These are phyloP conservation scores for Drosophila paulistorum DNA, from an alignment of 1,140 invertebrate genomes.

Conservation along the genomic window DNA sequence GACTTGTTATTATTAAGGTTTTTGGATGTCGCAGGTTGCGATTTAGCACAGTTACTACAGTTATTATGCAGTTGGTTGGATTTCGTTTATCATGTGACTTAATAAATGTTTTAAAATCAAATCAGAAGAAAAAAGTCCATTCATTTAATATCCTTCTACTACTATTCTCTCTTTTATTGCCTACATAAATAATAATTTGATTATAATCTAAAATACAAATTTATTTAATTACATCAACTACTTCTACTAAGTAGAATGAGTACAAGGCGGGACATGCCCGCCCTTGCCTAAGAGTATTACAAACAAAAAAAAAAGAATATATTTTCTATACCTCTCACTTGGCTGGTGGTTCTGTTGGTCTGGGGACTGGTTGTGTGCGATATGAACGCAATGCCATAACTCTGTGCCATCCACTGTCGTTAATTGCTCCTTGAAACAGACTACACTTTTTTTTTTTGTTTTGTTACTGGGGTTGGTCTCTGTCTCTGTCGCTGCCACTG, in stretches of 20 bases:
- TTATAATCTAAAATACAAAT: background rate
- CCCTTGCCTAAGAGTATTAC: constrained; percentile 1
- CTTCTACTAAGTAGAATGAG: background rate
- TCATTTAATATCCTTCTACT: background rate
- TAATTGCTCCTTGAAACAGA: constrained; percentile 80
- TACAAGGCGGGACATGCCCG: constrained; percentile 9
- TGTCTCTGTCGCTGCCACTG: constrained; percentile 15
- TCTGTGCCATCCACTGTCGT: constrained; percentile 73
- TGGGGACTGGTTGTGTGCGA: constrained; percentile 57
- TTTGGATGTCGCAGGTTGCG: too few species aligned
- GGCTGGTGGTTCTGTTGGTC: constrained; percentile 1
- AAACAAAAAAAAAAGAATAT: constrained; percentile 13
- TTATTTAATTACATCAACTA: too few species aligned
- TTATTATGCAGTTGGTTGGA: too few species aligned
- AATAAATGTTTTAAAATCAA: too few species aligned
- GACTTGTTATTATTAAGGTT: too few species aligned
- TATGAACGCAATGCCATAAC: constrained; percentile 69
- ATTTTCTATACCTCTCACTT: constrained; percentile 27
- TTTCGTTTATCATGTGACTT: too few species aligned
- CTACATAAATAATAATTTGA: background rate
- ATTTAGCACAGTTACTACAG: too few species aligned
- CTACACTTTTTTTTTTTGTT: constrained; percentile 50
- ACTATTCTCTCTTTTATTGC: background rate
- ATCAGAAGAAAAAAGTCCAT: too few species aligned
- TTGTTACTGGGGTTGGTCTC: constrained; percentile 36